A percentile compares a stretch with the other conserved stretches of the same genome.
Evolutionary conservation across 2,113 vertebrate genomes (phyloP).

Genomic region (Sylvilagus bachmani): DNA sequence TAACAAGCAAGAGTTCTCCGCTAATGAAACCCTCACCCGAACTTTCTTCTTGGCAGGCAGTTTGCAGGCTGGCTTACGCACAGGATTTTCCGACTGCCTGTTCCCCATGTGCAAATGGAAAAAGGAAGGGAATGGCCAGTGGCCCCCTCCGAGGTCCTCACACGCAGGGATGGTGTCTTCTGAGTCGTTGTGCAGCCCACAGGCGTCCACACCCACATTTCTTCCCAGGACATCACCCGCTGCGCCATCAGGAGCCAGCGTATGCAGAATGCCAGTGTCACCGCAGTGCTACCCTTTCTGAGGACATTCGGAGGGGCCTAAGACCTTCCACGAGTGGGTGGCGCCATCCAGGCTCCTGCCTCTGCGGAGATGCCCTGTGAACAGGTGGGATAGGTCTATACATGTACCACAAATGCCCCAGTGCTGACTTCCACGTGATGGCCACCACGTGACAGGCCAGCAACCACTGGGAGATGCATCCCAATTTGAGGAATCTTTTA

Average conservation of each 20-base stretch:
- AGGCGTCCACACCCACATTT: not conserved
- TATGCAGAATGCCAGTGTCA: not conserved
- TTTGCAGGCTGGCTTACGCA: conserved; percentile 1
- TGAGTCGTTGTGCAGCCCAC: not conserved
- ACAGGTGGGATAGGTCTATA: not conserved
- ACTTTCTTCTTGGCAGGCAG: not conserved
- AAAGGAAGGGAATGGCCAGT: not conserved
- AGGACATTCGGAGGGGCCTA: not conserved
- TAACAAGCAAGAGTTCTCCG: conserved; percentile 35
- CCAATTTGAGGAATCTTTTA: too few relatives aligned
- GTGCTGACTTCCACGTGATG: not conserved
- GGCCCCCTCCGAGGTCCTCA: not conserved
- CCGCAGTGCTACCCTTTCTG: not conserved
- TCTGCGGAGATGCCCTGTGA: not conserved
- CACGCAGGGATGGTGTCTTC: not conserved
- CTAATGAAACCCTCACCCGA: not conserved
- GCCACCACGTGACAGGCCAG: not conserved
- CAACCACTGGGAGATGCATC: not conserved
- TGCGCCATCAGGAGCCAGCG: not conserved
- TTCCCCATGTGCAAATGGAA: not conserved
- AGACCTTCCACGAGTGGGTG: not conserved
- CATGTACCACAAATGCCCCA: too few relatives aligned
- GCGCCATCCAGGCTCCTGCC: not conserved
- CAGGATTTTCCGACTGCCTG: not conserved
- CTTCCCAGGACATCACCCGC: not conserved